Conservation (phyloP, 2,113 vertebrate species). For the Tylochromis polylepis region DNA sequence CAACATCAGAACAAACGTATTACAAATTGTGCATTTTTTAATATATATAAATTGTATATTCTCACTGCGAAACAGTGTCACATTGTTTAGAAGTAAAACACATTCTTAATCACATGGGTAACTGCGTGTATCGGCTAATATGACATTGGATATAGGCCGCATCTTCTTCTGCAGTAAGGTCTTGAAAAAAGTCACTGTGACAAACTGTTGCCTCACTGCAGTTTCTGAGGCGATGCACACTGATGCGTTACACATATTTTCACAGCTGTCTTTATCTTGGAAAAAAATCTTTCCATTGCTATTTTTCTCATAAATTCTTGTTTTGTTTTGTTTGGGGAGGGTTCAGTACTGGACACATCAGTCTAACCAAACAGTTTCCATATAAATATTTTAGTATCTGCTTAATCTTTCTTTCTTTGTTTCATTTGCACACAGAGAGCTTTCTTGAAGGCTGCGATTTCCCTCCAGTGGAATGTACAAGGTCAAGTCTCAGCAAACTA, state of each 20-base stretch:
- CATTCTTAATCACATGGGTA: not conserved
- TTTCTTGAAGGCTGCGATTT: not conserved
- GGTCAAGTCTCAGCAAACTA: slow-evolving; percentile 4
- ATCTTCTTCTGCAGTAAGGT: not conserved
- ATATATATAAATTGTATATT: not conserved
- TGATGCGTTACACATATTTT: not conserved
- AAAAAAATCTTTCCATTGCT: not conserved
- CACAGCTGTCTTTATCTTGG: not conserved
- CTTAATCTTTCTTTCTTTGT: not conserved
- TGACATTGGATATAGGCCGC: not conserved
- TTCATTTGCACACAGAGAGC: not conserved
- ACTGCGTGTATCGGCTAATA: not conserved
- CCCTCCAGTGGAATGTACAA: slow-evolving; percentile 6
- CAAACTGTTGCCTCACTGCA: not conserved
- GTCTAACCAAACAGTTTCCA: not conserved
- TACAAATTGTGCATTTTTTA: not conserved
- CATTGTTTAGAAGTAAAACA: not conserved
- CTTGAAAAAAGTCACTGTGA: not conserved
- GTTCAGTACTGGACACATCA: not conserved
- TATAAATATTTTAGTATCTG: not conserved
- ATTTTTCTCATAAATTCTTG: not conserved
- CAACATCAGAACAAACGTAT: not conserved
- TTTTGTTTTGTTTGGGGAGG: not conserved
- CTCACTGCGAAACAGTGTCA: not conserved
- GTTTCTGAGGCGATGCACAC: not conserved